These are phyloP conservation scores for Toxotes chatareus DNA, from an alignment of 2,113 vertebrate genomes.

Conservation along the genomic window DNA sequence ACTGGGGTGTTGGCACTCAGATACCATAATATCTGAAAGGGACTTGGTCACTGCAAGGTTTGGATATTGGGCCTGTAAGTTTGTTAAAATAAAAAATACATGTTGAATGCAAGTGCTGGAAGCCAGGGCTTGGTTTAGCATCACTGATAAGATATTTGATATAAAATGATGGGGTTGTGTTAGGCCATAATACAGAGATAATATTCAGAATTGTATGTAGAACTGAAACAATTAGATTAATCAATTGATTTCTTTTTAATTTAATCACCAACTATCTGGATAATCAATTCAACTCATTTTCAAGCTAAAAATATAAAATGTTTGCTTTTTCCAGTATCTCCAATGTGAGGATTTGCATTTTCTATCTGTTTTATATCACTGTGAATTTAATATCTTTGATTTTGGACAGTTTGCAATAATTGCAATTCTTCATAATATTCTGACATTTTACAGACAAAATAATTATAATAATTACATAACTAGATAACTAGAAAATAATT, in stretches of 20 bases:
- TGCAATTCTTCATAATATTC: too few species aligned
- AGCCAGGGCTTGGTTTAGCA: not conserved
- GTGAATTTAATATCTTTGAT: too few species aligned
- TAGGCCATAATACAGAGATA: too few species aligned
- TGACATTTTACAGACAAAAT: too few species aligned
- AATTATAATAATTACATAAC: too few species aligned
- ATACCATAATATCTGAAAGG: slow-evolving; percentile 9
- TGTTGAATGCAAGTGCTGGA: not conserved
- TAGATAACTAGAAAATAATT: too few species aligned
- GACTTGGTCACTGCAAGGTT: not conserved
- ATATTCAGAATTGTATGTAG: too few species aligned
- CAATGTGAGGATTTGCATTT: too few species aligned
- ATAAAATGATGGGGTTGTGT: not conserved
- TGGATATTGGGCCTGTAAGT: not conserved
- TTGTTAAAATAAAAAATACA: not conserved
- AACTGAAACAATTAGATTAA: not conserved
- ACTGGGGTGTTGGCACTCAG: not conserved
- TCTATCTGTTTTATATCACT: too few species aligned
- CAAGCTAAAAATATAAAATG: not conserved
- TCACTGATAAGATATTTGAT: not conserved
- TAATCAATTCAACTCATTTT: not conserved
- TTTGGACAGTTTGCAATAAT: too few species aligned
- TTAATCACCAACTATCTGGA: not conserved
- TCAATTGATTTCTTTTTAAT: not conserved
- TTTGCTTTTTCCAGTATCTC: not conserved